Percentiles rank a stretch among this genome's conserved stretches.
Evolutionary conservation across 2,888 invertebrate genomes (phyloP).

Genomic region (Zeuzera pyrina): DNA sequence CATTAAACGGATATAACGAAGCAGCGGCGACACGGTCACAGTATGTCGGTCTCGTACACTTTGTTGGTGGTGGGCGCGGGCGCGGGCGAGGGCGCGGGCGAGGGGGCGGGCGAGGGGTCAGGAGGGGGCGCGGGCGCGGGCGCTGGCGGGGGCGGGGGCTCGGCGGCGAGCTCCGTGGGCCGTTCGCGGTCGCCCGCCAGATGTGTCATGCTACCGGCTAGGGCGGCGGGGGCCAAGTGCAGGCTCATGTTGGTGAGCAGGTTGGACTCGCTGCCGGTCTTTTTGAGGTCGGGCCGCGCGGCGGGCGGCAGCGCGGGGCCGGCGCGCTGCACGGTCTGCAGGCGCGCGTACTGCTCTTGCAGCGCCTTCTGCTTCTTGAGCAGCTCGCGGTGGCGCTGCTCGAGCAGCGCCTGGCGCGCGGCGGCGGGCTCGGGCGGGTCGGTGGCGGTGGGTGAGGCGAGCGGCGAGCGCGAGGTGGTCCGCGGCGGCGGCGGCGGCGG

Average conservation of each 20-base stretch:
- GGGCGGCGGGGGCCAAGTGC: constrained; percentile 67
- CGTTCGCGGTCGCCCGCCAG: constrained; percentile 26
- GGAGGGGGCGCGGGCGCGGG: constrained; percentile 39
- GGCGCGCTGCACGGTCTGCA: constrained; percentile 89
- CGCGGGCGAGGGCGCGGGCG: constrained; percentile 22
- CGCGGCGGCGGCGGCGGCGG: too few relatives aligned
- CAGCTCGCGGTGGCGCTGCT: constrained; percentile 90
- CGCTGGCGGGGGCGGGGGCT: constrained; percentile 14
- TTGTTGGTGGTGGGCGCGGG: constrained; percentile 78
- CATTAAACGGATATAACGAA: not conserved
- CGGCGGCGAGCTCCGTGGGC: constrained; percentile 3
- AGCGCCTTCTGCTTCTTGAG: constrained; percentile 89
- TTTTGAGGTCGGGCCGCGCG: constrained; percentile 81
- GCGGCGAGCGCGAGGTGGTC: constrained; percentile 89
- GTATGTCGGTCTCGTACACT: constrained; percentile 94
- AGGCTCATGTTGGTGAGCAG: constrained; percentile 87
- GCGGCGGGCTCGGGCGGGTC: constrained; percentile 73
- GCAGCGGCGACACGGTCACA: constrained; percentile 74
- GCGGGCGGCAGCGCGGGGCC: constrained; percentile 76
- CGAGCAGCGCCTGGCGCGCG: constrained; percentile 81
- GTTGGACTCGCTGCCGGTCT: constrained; percentile 92
- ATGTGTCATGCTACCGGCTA: constrained; percentile 60
- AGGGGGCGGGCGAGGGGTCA: constrained; percentile 11
- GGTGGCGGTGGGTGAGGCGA: constrained; percentile 87
- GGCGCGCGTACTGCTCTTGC: constrained; percentile 91